Conservation (phyloP, 2,797 vertebrate genomes). For the Acanthornis magna region DNA sequence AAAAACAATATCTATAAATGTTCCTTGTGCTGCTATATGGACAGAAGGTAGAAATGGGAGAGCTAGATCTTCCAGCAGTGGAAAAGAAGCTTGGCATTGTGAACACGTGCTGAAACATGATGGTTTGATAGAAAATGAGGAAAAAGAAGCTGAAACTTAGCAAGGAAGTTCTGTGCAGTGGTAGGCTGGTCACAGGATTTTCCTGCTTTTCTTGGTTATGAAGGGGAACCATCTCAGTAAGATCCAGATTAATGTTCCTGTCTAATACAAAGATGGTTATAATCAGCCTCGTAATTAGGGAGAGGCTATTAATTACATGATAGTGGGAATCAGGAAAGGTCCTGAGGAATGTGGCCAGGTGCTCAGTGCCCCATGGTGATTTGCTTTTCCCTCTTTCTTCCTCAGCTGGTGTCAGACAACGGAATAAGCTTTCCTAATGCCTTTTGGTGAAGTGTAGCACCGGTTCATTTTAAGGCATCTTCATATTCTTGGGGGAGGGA, state of each 20-base stretch:
- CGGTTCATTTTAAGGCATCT: neutral
- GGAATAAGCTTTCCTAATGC: neutral
- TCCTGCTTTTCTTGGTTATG: neutral
- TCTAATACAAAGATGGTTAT: neutral
- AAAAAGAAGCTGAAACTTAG: neutral
- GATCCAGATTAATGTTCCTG: neutral
- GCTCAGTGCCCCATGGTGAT: neutral
- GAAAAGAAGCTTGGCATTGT: neutral
- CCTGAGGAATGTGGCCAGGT: neutral
- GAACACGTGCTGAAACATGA: neutral
- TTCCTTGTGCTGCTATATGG: neutral
- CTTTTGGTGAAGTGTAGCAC: neutral
- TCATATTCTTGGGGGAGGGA: neutral
- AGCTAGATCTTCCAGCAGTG: neutral
- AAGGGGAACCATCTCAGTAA: neutral
- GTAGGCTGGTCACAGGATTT: neutral
- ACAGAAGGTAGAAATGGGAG: neutral
- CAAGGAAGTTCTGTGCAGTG: neutral
- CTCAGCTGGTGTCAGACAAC: neutral
- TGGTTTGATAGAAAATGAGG: neutral
- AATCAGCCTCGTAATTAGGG: neutral
- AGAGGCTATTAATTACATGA: neutral
- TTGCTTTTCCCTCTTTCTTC: neutral
- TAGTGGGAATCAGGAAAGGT: neutral
- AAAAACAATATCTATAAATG: conserved; percentile 31